These are phyloP conservation scores for Heliconius himera DNA, from an alignment of 1,140 invertebrate genomes.

Conservation along the genomic window DNA sequence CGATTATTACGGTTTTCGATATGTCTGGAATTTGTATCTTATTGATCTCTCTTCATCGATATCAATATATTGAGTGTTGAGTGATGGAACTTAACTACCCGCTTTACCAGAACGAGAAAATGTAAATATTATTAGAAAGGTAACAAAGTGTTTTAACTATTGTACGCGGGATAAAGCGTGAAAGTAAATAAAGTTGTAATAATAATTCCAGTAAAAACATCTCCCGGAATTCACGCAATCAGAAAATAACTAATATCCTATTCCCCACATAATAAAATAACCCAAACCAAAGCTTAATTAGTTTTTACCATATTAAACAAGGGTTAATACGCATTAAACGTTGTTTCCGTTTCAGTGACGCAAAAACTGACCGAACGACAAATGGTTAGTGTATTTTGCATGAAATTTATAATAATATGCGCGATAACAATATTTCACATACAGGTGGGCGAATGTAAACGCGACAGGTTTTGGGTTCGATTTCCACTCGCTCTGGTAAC, in stretches of 20 bases:
- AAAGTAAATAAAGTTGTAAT: too few species aligned
- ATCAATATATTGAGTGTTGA: too few species aligned
- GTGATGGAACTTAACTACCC: too few species aligned
- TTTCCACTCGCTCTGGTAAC: neutral
- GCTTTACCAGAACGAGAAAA: too few species aligned
- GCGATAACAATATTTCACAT: neutral
- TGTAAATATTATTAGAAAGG: too few species aligned
- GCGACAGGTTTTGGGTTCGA: neutral
- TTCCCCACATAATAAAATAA: constrained; percentile 1
- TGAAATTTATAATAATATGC: neutral
- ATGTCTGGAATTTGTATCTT: too few species aligned
- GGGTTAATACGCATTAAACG: neutral
- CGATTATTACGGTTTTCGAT: too few species aligned
- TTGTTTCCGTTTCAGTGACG: constrained; percentile 2
- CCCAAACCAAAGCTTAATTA: constrained; percentile 9
- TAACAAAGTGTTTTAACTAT: too few species aligned
- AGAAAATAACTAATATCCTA: neutral
- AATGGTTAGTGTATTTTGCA: neutral
- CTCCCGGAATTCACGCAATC: neutral
- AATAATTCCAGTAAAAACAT: too few species aligned
- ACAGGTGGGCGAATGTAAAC: neutral
- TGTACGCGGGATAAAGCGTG: too few species aligned
- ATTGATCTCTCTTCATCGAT: too few species aligned
- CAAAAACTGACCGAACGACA: neutral
- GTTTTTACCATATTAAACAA: constrained; percentile 7